Evolutionary conservation across 2,113 vertebrate species (phyloP), one percentile per base, ranked within the genome.

Genomic region (Cochlearius cochlearius): DNA sequence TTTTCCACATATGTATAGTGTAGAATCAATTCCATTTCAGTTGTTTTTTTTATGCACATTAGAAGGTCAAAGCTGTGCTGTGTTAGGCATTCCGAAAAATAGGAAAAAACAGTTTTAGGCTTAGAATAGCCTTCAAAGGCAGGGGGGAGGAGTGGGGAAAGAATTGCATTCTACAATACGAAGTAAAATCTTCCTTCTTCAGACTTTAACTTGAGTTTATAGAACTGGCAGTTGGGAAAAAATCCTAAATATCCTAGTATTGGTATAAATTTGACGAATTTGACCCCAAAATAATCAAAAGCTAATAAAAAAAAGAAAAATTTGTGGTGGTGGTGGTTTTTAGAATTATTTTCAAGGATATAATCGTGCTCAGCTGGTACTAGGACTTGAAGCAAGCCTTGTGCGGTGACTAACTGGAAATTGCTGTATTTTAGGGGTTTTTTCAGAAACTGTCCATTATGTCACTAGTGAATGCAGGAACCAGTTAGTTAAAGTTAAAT

Each of bases 1-100:
- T 98, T 98, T 98, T 98, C 97, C 98, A 98, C 97, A 98, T 98
- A 97, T 27, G 23, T 92, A 52, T 83, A 91, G 90, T 94, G 97
- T 97, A 95, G 88, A 92, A 85, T 97, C 82, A 39, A 60, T 96
- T 97, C 63, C 79, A 53, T 97, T 97, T 97, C 88, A 47, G 1
- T 85, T 73, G 83, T 59, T 91, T 96, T 96, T 43, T 73, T 45
- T 86, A 39, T 86, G 88, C 10, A 45, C 53, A 18, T 86, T 94
- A 69, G 84, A 91, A 84, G 13, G 60, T 84, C 85, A 68, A 82
- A 79, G 68, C 55, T 45, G 43, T 76, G 75, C 39, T 69, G 26
- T 71, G 29, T 77, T 56, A 53, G 12, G 15, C 34, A 11, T 75
- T 72, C 29, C 69, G 78, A 86, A 83, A 77, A 92, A 58, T 60